Conservation (phyloP, 2,888 invertebrate species). For the Andrena minutula region DNA sequence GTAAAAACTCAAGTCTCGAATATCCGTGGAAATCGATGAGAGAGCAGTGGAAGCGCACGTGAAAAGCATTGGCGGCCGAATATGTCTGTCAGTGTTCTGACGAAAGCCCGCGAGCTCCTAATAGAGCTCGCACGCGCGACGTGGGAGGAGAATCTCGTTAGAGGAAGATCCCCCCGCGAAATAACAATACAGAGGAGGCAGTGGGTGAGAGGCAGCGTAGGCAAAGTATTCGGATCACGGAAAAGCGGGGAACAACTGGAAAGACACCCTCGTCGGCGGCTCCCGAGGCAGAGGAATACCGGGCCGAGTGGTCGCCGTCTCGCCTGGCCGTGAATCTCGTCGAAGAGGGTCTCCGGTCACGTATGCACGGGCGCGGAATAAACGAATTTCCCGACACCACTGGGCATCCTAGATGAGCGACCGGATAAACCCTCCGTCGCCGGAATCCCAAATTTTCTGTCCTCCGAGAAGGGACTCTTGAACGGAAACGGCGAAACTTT, state of each 20-base stretch:
- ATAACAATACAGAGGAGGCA: background rate
- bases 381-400: conserved; percentile 42
- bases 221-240: conserved; percentile 26
- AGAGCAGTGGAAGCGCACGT: conserved; percentile 8
- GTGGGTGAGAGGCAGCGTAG: background rate
- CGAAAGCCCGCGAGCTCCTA: background rate
- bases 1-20: conserved; percentile 19
- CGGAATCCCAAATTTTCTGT: conserved; percentile 30
- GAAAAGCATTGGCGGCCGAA: conserved; percentile 8
- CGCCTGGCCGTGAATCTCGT: conserved; percentile 24
- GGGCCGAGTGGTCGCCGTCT: background rate
- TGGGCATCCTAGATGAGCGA: conserved; percentile 3
- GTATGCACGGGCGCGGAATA: conserved; percentile 38
- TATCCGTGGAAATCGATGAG: background rate
- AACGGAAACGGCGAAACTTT: conserved; percentile 1
- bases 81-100: conserved; percentile 4
- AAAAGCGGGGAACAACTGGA: background rate
- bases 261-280: background rate
- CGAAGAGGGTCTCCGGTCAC: conserved; percentile 20
- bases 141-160: conserved; percentile 17
- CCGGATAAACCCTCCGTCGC: conserved; percentile 28
- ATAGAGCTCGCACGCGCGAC: background rate
- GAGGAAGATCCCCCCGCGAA: background rate
- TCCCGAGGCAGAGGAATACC: conserved; percentile 4
- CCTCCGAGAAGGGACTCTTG: background rate